Evolutionary conservation across 2,113 vertebrate species (phyloP), one percentile per base, ranked within the genome.

Genomic region (Otolemur garnettii): DNA sequence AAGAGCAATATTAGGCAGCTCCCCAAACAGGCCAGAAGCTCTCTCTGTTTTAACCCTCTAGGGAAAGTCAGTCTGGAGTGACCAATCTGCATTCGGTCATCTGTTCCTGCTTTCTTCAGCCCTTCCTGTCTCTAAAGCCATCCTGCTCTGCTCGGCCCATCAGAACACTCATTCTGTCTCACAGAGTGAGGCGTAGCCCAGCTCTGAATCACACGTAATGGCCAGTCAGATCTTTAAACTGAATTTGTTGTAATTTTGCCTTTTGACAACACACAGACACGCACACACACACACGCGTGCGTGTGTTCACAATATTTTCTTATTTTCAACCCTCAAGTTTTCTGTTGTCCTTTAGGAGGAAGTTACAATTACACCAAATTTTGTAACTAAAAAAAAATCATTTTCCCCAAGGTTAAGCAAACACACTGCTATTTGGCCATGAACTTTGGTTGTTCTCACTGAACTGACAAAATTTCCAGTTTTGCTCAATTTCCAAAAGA

Each of bases 381-480:
- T 94, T 69, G 22, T 74, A 94, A 83, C n/a, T 22, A 85, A 78
- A 71, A 62, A 53, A 42, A 21, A 7, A 15, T 26, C 15, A 13
- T 53, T 22, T 14, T 45, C 35, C 71, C 68, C 33, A 45, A 75
- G 38, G 69, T 86, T 91, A 45, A 94, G 26, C 78, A 97, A 93
- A 94, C 82, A 78, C 28, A 59, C 24, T 59, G 38, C 66, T 79
- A 2, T 68, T 88, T 94, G 82, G 79, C 59, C 74, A 71, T 24
- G 75, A 89, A 77, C 71, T 50, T 45, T 24, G 50, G 60, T 83
- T 95, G 78, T 69, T 86, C 96, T 96, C 87, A 78, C 85, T 68
- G 62, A 82, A 78, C 85, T 68, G 62, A 82, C 87, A 84, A 87
- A 72, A 90, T 89, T 81, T 90, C 88, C 94, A 97, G 71, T 86